A percentile compares a stretch with the other conserved stretches of the same genome.
Evolutionary conservation across 2,888 invertebrate genomes (phyloP).

Genomic region (Hanleya hanleyi): DNA sequence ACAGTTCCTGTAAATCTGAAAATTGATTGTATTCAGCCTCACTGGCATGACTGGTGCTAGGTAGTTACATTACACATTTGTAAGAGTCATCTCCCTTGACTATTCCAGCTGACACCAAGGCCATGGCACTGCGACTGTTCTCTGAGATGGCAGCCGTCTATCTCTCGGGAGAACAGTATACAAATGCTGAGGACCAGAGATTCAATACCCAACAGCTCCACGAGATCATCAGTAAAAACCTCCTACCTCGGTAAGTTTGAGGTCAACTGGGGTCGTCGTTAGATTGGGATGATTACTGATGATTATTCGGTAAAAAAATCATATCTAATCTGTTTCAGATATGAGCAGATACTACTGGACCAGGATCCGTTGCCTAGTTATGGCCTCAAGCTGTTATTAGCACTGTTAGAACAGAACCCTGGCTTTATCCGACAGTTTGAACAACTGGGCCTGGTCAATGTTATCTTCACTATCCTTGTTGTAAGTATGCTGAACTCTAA

Average conservation of each 20-base stretch:
- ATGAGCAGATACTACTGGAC: slow-evolving; percentile 71
- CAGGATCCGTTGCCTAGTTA: slow-evolving; percentile 70
- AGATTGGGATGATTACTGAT: not conserved
- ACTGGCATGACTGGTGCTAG: no score
- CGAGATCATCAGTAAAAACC: slow-evolving; percentile 56
- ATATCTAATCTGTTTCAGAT: slow-evolving; percentile 48
- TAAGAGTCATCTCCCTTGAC: no score
- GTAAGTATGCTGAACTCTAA: no score
- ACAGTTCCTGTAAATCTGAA: not conserved
- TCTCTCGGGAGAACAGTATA: slow-evolving; percentile 59
- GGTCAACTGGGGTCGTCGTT: not conserved
- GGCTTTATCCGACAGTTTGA: slow-evolving; percentile 63
- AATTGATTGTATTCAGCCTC: no score
- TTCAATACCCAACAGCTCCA: slow-evolving; percentile 51
- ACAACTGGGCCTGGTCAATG: slow-evolving; percentile 63
- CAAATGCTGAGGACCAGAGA: not conserved
- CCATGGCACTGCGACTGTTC: slow-evolving; percentile 64
- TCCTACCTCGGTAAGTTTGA: slow-evolving; percentile 68
- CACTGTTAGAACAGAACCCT: slow-evolving; percentile 64
- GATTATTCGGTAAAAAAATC: not conserved
- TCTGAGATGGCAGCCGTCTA: slow-evolving; percentile 68
- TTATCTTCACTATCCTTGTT: slow-evolving; percentile 67
- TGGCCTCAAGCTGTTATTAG: slow-evolving; percentile 64
- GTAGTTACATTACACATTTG: no score
- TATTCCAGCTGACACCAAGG: slow-evolving; percentile 63